Evolutionary conservation across 2,113 vertebrate species (phyloP), one percentile per base, ranked within the genome.

Genomic region (Lophotis ruficrista): DNA sequence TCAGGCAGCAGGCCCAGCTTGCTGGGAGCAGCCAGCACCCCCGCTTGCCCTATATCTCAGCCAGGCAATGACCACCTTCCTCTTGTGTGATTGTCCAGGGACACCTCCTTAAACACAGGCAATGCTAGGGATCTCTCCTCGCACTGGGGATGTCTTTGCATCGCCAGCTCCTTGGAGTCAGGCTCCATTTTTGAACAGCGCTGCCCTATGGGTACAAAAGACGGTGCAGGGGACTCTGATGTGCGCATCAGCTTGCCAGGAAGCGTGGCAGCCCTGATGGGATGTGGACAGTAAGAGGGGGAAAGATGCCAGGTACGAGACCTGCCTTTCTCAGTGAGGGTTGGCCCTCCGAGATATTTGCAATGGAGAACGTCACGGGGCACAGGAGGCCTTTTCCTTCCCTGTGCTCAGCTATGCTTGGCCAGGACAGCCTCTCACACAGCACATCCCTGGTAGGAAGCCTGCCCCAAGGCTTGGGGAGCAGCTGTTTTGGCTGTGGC

Each of bases 311-410:
- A 81, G 83, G 64, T 89, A 30, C n/a, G 13, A 66, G 45, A 64
- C 35, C 57, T 22, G 87, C 38, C 31, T 73, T 57, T n/a, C n/a
- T 83, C 21, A 18, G 0, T 7, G 33, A 56, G 58, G 62, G 12
- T 24, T 9, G 24, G 19, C n/a, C 23, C 50, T 58, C 17, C 1
- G 9, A 56, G 56, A 57, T 5, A 24, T 43, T 47, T 64, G 56
- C 33, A 27, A 35, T 1, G 8, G 41, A 54, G 24, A 37, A 27
- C 3, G 12, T 35, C 64, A 33, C 35, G 0, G 0, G 64, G 25
- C 2, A 3, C 47, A 60, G 65, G 37, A 41, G 48, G 16, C 4
- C 20, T 21, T 6, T 5, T 56, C 47, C 28, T 13, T 53, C 28
- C n/a, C 50, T n/a, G 37, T 13, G 57, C 51, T 64, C 23, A 35